Evolutionary conservation across 2,888 invertebrate species (phyloP).

Genomic region (Philopedon plagiatum): DNA sequence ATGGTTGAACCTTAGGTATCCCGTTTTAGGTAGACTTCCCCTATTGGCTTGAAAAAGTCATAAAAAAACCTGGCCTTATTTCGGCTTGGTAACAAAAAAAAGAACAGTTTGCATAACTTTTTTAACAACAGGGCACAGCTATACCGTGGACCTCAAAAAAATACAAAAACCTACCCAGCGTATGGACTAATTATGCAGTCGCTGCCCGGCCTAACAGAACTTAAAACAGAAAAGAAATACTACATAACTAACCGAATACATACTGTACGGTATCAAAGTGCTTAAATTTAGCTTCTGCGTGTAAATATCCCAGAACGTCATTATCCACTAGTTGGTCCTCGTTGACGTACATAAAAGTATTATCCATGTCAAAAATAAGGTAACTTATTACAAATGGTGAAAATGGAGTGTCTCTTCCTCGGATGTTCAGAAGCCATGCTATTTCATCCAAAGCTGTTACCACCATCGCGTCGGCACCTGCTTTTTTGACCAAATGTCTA

Average conservation of each 20-base stretch:
- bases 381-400: slow-evolving; percentile 87
- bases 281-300: slow-evolving; percentile 72
- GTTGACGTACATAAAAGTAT: slow-evolving; percentile 81
- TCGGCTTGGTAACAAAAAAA: no score
- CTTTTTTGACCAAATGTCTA: slow-evolving; percentile 74
- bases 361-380: slow-evolving; percentile 76
- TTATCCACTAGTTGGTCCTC: slow-evolving; percentile 73
- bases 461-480: slow-evolving; percentile 83
- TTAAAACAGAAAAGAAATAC: slow-evolving; percentile 6
- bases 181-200: no score
- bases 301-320: slow-evolving; percentile 68
- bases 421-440: slow-evolving; percentile 90
- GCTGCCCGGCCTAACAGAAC: no score
- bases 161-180: no score
- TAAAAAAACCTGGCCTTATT: no score
- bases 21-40: no score
- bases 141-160: no score
- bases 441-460: slow-evolving; percentile 90
- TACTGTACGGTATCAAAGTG: slow-evolving; percentile 77
- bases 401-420: slow-evolving; percentile 87
- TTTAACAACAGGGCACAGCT: no score
- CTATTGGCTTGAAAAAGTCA: no score
- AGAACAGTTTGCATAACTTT: no score
- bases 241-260: slow-evolving; percentile 58
- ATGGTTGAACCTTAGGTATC: no score